Base-by-base conservation (phyloP, 2,888 invertebrate species). In the Bhutanitis thaidina region DNA sequence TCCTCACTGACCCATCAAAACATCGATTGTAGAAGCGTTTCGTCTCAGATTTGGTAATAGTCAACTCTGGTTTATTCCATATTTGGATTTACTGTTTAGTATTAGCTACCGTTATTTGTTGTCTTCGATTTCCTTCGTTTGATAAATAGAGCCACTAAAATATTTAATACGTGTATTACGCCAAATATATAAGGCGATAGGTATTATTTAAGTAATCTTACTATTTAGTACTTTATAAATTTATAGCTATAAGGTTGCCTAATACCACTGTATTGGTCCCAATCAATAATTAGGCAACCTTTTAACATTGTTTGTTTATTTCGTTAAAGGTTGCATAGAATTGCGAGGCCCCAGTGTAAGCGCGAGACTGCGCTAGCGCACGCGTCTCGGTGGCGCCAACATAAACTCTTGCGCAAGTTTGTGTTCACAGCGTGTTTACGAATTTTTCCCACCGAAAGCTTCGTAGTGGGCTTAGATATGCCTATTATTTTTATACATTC, bases 381-480 rank as follows among this genome's bases (percentile, higher is more conserved):
- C 83, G 87, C 89, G 88, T 89, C 88, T 89, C 83, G 71, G 69
- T 78, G 88, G 87, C 88, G 86, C 87, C 87, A 80, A 70, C 65
- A 64, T 68, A 67, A 62, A 62, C 67, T 34, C 73, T 87, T 88
- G 76, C 82, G 82, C 80, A 88, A 88, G 79, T 62, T 73, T 69
- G 69, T 74, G 70, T 66, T 62, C 67, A 60, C 59, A 67, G 64
- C 65, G 67, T 65, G 72, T 77, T 80, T 76, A 82, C 78, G 74
- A 75, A 65, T 60, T 59, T 64, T 59, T 65, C 65, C 66, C 66
- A 77, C 76, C 76, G 65, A 70, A 77, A 77, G 71, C 72, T 71
- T 73, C 60, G 62, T 64, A 65, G 59, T 67, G 67, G 62, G 69
- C 55, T 65, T 71, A 69, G 67, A 74, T 76, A 85, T 84, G 81